Percentiles rank a stretch among this genome's conserved stretches.
Conservation (phyloP, 2,888 invertebrate species). For the Labia minor region DNA sequence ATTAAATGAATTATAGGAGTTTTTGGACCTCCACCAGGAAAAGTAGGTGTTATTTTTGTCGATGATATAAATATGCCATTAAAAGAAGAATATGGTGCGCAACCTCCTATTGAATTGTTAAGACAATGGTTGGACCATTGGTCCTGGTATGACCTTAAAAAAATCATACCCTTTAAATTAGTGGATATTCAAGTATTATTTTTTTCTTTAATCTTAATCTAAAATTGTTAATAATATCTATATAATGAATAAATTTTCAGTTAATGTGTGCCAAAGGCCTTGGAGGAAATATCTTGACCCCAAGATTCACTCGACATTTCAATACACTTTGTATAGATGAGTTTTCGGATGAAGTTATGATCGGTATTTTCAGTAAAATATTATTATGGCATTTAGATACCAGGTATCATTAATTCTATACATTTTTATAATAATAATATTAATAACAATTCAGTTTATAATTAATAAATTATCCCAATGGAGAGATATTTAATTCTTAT, state of each 20-base stretch:
- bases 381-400: conserved; percentile 92
- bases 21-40: conserved; percentile 84
- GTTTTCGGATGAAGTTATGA: conserved; percentile 73
- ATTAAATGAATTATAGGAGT: conserved; percentile 46
- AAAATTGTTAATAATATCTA: not conserved
- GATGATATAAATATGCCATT: conserved; percentile 95
- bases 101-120: conserved; percentile 86
- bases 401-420: conserved; percentile 41
- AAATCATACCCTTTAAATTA: conserved; percentile 62
- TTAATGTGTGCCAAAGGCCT: conserved; percentile 77
- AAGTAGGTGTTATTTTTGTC: conserved; percentile 79
- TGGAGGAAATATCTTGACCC: conserved; percentile 72
- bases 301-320: conserved; percentile 78
- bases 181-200: conserved; percentile 66
- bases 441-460: not conserved
- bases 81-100: conserved; percentile 81
- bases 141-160: conserved; percentile 78
- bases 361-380: conserved; percentile 77
- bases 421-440: conserved; percentile 16
- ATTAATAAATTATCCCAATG: too few species aligned
- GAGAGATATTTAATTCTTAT: too few species aligned
- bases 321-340: conserved; percentile 77
- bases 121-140: conserved; percentile 83
- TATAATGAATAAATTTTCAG: conserved; percentile 38
- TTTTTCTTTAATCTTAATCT: conserved; percentile 15